Percentiles rank a stretch among this genome's conserved stretches.
These are phyloP conservation scores for Spheniscus humboldti DNA, from an alignment of 2,797 vertebrate species.

Conservation along the genomic window DNA sequence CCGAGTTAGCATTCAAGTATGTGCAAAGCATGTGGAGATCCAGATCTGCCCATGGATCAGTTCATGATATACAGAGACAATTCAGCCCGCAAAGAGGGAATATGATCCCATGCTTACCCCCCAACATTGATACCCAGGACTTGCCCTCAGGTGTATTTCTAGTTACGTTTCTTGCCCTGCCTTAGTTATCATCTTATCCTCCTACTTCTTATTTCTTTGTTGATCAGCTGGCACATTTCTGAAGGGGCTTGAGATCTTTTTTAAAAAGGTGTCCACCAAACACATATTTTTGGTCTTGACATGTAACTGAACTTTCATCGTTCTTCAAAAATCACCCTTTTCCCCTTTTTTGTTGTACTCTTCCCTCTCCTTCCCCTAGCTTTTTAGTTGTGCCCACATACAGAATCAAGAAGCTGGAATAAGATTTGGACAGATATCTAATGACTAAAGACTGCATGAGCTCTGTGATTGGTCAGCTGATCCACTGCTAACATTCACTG, in stretches of 20 bases:
- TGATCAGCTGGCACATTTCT: neutral
- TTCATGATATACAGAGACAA: neutral
- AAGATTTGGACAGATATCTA: neutral
- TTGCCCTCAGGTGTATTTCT: neutral
- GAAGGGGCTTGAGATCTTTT: neutral
- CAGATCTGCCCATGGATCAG: neutral
- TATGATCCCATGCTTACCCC: neutral
- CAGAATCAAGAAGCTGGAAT: neutral
- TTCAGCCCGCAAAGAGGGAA: fast-evolving
- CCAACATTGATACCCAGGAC: neutral
- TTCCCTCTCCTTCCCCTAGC: neutral
- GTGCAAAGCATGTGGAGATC: neutral
- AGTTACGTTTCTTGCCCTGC: neutral
- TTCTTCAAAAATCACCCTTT: neutral
- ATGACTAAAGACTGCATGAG: neutral
- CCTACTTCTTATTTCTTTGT: neutral
- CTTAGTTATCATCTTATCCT: neutral
- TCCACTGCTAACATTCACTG: neutral
- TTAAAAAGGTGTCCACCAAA: fast-evolving
- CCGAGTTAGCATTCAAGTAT: fast-evolving
- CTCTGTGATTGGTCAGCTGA: neutral
- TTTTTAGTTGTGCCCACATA: neutral
- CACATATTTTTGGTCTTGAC: neutral
- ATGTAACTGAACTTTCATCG: neutral
- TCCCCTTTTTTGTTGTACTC: neutral